Evolutionary conservation across 2,888 invertebrate species (phyloP), one percentile per base, ranked within the genome.

Genomic region (Sphaeridia pumilis): DNA sequence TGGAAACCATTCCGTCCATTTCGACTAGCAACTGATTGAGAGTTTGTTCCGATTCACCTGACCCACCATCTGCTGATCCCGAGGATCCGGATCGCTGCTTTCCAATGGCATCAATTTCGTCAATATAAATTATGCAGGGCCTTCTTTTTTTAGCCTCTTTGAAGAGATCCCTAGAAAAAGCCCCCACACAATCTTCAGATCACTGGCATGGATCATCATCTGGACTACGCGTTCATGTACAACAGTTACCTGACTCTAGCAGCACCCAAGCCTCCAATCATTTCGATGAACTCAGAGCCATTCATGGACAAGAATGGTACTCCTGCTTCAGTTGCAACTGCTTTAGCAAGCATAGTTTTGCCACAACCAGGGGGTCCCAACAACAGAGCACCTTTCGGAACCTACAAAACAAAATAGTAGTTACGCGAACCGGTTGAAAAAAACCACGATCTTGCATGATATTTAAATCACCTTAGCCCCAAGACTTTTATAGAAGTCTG

Each of bases 301-400:
- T 95, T 95, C 90, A 95, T 94, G 2, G 92, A 90, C 21, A 97
- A 75, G 73, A 99, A 99, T 0, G 98, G 98, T 1, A 97, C 97
- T 66, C 85, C 84, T 0, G 95, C 83, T 72, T 98, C 98, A 0
- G 90, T 86, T 4, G 98, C 94, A 3, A 98, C 87, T 0, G 98
- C 98, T 73, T 97, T 95, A 0, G 97, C 97, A 35, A 89, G 69
- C 58, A 89, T 55, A 0, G 98, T 99, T 74, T 98, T 98, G 1
- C 94, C 94, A 71, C 93, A 94, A 3, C 98, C 97, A 0, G 97
- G 98, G 0, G 98, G 98, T 0, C 98, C 97, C 4, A 95, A 73
- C 1, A 97, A 73, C 25, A 97, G 70, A 0, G 94, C 95, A 4
- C 97, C 93, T 73, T 82, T 82, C 0, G 94, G 92, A 20, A 87